phyloP scores from a whole-genome alignment of 1,140 invertebrate species.

The Zaprionus taronus region DNA sequence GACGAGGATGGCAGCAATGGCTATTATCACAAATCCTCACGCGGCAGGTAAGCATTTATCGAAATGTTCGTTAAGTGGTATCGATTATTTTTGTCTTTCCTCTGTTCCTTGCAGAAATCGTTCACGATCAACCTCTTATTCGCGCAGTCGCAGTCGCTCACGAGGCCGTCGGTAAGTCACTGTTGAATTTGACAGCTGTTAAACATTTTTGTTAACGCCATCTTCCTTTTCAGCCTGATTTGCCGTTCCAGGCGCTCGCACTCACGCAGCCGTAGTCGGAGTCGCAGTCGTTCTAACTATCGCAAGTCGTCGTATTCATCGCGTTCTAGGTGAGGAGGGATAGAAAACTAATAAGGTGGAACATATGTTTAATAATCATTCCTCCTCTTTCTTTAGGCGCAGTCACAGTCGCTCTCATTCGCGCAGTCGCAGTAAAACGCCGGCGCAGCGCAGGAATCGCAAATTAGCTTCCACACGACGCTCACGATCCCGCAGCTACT shows the following conservation, averaged over 20 bases:
- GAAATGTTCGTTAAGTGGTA: neutral
- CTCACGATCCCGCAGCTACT: slow-evolving; percentile 78
- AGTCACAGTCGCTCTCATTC: slow-evolving; percentile 67
- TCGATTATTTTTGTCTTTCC: neutral
- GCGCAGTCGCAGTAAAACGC: slow-evolving; percentile 65
- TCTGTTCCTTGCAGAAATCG: slow-evolving; percentile 73
- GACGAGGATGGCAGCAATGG: slow-evolving; percentile 54
- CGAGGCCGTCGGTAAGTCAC: slow-evolving; percentile 74
- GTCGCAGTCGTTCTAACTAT: slow-evolving; percentile 76
- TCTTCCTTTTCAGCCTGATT: slow-evolving; percentile 54
- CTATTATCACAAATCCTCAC: slow-evolving; percentile 66
- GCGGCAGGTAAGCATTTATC: slow-evolving; percentile 48
- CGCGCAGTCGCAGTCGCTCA: slow-evolving; percentile 84
- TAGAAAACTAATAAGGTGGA: neutral
- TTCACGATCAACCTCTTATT: slow-evolving; percentile 73
- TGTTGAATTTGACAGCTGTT: neutral
- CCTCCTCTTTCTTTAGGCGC: slow-evolving; percentile 26
- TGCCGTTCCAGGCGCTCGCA: slow-evolving; percentile 72
- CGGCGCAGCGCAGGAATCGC: slow-evolving; percentile 62
- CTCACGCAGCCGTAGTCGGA: slow-evolving; percentile 62
- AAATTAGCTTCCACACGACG: slow-evolving; percentile 80
- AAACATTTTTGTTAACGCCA: slow-evolving; percentile 9
- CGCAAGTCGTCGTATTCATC: slow-evolving; percentile 77
- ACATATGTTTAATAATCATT: too few species aligned
- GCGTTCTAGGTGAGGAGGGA: slow-evolving; percentile 58